Evolutionary conservation across 2,888 invertebrate species (phyloP).

Genomic region (Lithophane socia): DNA sequence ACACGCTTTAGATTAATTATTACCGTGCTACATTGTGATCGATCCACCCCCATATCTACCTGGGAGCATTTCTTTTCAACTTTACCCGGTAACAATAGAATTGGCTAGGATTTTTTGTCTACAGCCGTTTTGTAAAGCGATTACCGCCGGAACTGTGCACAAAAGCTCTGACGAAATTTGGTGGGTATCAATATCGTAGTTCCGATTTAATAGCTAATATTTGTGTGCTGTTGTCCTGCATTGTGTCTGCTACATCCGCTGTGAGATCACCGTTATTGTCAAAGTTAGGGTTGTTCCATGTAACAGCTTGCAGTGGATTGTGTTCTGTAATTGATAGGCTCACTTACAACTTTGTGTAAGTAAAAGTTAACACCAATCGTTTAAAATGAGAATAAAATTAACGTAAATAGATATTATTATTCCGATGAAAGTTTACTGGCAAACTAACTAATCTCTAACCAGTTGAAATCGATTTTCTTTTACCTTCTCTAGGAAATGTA

Average conservation of each 20-base stretch:
- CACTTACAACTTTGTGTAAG: slow-evolving; percentile 25
- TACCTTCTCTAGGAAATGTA: slow-evolving; percentile 7
- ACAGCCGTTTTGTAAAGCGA: slow-evolving; percentile 80
- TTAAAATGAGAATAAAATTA: neutral
- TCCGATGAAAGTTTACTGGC: neutral
- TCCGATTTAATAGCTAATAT: slow-evolving; percentile 87
- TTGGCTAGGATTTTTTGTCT: slow-evolving; percentile 78
- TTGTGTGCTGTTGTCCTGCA: slow-evolving; percentile 84
- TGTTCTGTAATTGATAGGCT: slow-evolving; percentile 48
- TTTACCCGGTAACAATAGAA: slow-evolving; percentile 80
- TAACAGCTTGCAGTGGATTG: slow-evolving; percentile 49
- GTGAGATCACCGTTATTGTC: slow-evolving; percentile 68
- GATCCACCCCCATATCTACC: slow-evolving; percentile 84
- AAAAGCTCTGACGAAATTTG: slow-evolving; percentile 85
- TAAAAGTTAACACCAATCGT: slow-evolving; percentile 8
- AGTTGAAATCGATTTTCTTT: slow-evolving; percentile 23
- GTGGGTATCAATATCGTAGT: slow-evolving; percentile 87
- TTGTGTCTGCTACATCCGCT: slow-evolving; percentile 83
- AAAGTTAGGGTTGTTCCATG: slow-evolving; percentile 66
- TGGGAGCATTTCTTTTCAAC: slow-evolving; percentile 81
- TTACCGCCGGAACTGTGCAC: slow-evolving; percentile 87
- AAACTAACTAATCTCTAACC: neutral
- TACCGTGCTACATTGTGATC: slow-evolving; percentile 74
- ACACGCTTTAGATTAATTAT: slow-evolving; percentile 79
- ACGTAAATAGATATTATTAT: neutral